Conservation (phyloP, 2,888 invertebrate species). For the Orchesellides sinensis region DNA sequence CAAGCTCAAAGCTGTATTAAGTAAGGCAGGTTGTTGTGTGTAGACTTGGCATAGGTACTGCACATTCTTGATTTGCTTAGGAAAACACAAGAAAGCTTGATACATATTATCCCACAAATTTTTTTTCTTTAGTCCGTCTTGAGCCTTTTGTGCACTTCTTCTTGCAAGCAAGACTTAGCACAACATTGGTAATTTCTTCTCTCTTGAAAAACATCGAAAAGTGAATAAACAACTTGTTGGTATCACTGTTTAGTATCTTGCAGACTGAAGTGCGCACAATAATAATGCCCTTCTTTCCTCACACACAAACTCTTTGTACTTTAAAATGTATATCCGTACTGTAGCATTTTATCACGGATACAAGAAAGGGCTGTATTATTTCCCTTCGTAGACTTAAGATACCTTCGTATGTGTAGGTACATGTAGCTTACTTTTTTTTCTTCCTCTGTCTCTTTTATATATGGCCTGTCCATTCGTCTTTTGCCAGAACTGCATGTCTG, state of each 20-base stretch:
- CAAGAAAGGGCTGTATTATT: neutral
- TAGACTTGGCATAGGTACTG: neutral
- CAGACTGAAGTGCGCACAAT: slow-evolving; percentile 3
- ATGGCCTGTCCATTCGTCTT: slow-evolving; percentile 65
- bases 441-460: neutral
- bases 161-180: neutral
- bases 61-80: neutral
- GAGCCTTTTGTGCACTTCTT: neutral
- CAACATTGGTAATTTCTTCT: slow-evolving; percentile 20
- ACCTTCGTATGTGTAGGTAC: neutral
- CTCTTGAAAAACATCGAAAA: slow-evolving; percentile 30
- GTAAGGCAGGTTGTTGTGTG: slow-evolving; percentile 1
- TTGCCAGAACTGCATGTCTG: slow-evolving; percentile 66
- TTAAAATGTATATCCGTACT: too few species aligned
- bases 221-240: slow-evolving; percentile 66
- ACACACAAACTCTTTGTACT: neutral
- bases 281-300: slow-evolving; percentile 14
- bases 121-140: neutral
- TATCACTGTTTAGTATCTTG: slow-evolving; percentile 3
- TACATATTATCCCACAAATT: neutral
- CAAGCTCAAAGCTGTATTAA: slow-evolving; percentile 26
- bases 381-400: too few species aligned
- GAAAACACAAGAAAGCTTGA: neutral
- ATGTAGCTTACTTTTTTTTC: slow-evolving; percentile 28
- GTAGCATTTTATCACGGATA: neutral